These are phyloP conservation scores for Barnardius zonarius DNA, from an alignment of 2,113 vertebrate genomes.

Conservation along the genomic window DNA sequence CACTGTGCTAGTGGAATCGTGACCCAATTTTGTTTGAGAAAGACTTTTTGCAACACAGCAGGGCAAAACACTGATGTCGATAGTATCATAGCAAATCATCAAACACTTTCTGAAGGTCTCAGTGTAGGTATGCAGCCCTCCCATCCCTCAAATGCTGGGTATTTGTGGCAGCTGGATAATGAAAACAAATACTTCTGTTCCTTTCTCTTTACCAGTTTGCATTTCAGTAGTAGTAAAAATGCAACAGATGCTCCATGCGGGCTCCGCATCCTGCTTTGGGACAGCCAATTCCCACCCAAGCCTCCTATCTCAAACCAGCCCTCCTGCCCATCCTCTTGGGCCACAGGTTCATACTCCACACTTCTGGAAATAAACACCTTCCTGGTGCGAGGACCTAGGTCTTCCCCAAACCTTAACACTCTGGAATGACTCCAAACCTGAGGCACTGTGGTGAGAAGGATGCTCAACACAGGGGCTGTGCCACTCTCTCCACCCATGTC, in stretches of 20 bases:
- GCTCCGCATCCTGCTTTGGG: neutral
- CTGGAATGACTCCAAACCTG: fast-evolving
- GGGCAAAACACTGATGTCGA: neutral
- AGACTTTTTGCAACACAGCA: neutral
- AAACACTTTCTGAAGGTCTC: neutral
- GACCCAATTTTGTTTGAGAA: neutral
- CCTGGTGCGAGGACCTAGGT: neutral
- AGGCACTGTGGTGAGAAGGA: neutral
- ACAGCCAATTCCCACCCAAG: neutral
- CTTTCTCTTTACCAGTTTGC: neutral
- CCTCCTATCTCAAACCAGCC: neutral
- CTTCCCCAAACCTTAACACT: neutral
- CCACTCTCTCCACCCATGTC: neutral
- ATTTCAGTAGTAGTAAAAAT: neutral
- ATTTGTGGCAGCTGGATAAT: neutral
- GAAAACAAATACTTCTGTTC: neutral
- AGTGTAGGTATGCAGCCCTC: neutral
- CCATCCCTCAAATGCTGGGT: neutral
- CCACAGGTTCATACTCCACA: neutral
- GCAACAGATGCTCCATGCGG: neutral
- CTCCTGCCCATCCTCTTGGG: neutral
- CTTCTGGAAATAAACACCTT: neutral
- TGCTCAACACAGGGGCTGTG: neutral
- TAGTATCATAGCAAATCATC: neutral
- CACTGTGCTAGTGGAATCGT: neutral